These are phyloP conservation scores for Falco biarmicus DNA, from an alignment of 2,797 vertebrate genomes.

Conservation along the genomic window DNA sequence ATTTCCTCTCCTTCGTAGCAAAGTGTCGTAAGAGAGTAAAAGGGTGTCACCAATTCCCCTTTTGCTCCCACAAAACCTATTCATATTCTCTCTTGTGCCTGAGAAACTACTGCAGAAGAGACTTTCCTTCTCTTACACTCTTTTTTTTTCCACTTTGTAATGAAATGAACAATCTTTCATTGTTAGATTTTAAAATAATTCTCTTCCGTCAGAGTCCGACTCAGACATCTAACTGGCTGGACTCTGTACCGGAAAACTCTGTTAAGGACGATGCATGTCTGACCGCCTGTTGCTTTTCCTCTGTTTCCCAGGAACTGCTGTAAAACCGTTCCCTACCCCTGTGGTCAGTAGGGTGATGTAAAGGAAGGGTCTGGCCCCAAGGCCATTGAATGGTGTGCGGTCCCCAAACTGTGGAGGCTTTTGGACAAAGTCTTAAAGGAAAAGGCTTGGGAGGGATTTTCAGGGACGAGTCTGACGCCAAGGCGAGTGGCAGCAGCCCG, in stretches of 20 bases:
- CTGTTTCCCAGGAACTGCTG: slow-evolving; percentile 30
- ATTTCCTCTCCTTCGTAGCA: background rate
- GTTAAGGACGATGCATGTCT: background rate
- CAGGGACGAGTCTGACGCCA: background rate
- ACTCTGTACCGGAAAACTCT: background rate
- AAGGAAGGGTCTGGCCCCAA: background rate
- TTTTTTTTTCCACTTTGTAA: background rate
- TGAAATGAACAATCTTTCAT: background rate
- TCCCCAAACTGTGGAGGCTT: background rate
- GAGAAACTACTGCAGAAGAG: background rate
- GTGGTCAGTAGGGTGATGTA: background rate
- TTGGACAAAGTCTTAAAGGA: slow-evolving; percentile 21
- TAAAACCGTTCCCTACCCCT: background rate
- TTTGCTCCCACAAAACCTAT: background rate
- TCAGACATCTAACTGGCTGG: background rate
- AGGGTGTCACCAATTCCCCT: background rate
- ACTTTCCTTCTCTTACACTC: background rate
- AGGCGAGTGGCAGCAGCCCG: background rate
- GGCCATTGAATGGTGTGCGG: background rate
- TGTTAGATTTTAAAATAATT: slow-evolving; percentile 8
- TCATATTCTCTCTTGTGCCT: background rate
- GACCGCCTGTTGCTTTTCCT: background rate
- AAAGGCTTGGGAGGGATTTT: slow-evolving; percentile 24
- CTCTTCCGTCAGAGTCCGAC: background rate
- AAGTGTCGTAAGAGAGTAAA: background rate